Evolutionary conservation across 64 coral and sea anemone genomes (phyloP), one percentile per base, ranked within the genome.

Genomic region (Anthopleura sola): DNA sequence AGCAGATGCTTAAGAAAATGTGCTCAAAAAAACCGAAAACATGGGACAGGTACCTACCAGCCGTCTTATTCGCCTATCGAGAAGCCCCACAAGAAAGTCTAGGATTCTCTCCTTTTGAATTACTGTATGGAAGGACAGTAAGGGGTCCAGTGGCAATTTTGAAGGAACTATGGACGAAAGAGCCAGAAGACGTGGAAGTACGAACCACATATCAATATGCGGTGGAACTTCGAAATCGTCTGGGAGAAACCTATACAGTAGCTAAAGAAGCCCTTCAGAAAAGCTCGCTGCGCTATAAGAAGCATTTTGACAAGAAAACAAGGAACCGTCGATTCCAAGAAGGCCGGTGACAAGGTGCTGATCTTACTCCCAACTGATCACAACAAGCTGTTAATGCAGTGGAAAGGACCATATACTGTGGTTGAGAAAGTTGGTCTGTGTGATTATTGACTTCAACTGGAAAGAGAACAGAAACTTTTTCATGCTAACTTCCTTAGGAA

Each of bases 331-430:
- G 76, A 21, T 93, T 88, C 60, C n/a, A 57, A 16, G 50, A 81
- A 19, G n/a, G n/a, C n/a, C n/a, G 86, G 85, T 40, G 79, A 92
- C 3, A 85, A 87, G 23, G 90, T 92, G 0, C 23, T 93, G 3
- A 23, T 93, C 3, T 56, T 93, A 29, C 75, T 89, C 24, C 92
- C 62, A 1, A 89, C 83, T 2, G 84, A 93, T 28, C 84, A 77
- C 8, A 87, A 86, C 15, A 93, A 89, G 47, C 34, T 93, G 6
- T 39, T 89, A 6, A 78, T 89, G 83, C 83, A 83, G 24, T 93
- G 92, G 92, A 89, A 93, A 39, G 92, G 92, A 14, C 92, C 87
- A 1, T 89, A 57, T 15, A 44, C 84, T 24, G 83, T 78, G 11
- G 8, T 44, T 19, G 75, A 78, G 23, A 78, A 39, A 24, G 75